These are phyloP conservation scores for Heptranchias perlo DNA, from an alignment of 2,113 vertebrate species.

Conservation along the genomic window DNA sequence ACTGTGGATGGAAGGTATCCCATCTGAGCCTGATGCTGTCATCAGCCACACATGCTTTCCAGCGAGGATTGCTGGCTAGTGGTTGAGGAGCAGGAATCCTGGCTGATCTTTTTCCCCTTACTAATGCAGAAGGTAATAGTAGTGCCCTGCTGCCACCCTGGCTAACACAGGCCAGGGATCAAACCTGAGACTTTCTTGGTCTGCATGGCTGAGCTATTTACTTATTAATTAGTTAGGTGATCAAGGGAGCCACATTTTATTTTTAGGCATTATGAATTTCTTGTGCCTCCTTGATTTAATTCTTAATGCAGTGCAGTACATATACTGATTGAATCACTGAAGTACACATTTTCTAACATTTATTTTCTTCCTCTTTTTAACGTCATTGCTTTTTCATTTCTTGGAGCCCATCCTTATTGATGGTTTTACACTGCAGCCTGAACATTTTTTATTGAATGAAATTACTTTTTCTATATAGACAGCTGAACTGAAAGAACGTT, in stretches of 20 bases:
- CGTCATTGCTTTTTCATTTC: neutral
- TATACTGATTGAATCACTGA: neutral
- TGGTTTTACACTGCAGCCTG: neutral
- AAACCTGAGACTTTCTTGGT: neutral
- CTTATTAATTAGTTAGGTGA: neutral
- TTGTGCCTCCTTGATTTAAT: neutral
- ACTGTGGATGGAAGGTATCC: neutral
- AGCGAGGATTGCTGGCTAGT: neutral
- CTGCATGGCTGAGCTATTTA: neutral
- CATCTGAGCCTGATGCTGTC: too few species aligned
- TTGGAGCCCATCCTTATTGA: neutral
- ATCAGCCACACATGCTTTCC: neutral
- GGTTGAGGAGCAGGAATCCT: neutral
- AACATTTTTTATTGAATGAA: neutral
- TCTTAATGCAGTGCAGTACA: neutral
- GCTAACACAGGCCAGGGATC: neutral
- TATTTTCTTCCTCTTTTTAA: neutral
- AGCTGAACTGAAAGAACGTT: slow-evolving; percentile 78
- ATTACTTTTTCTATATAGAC: slow-evolving; percentile 55
- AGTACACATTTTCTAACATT: too few species aligned
- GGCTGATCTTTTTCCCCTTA: neutral
- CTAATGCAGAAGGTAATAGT: neutral
- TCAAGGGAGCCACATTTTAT: neutral
- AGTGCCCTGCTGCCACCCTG: neutral
- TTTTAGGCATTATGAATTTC: neutral